Base-by-base conservation (phyloP, 2,797 vertebrate genomes). In the Hyperoplus lanceolatus region DNA sequence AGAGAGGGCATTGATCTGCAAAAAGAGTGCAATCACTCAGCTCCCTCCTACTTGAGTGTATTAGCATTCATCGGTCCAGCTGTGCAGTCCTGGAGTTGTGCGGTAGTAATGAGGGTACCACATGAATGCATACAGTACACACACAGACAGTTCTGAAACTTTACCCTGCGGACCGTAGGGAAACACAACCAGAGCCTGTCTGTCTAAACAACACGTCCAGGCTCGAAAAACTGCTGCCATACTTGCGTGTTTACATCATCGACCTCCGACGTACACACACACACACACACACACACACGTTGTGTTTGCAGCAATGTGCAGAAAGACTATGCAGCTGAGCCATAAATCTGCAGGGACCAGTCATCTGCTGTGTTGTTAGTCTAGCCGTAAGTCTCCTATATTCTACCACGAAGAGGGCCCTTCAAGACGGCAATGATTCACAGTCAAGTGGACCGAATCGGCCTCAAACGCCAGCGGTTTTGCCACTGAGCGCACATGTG, bases 341-440 rank as follows among this genome's bases (percentile, higher is more conserved):
- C 29, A 14, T 88, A 88, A 90, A 91, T 92, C 87, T 74, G 67
- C 66, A 81, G 78, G 79, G 86, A 67, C 65, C 78, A 51, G 63
- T 86, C 86, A 75, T 86, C 85, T 88, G 82, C 88, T 87, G 89
- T 82, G 85, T 84, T 89, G 86, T 92, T 88, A 88, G 89, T 88
- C 70, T 62, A 70, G 73, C 65, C 21, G 56, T 86, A 84, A 83
- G 80, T 93, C 88, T 90, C 86, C 86, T 79, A 63, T 77, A 86
- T 92, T 86, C 87, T 90, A 89, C 68, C 63, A 38, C 1, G 39
- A 76, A 86, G 77, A 83, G 82, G 79, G 73, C 61, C 70, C 84
- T 84, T 86, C 79, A 82, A 72, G 77, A 75, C 29, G 5, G 48
- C 69, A 3, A 75, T 87, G 84, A 89, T 73, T 90, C 87, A 93